phyloP scores from a whole-genome alignment of 2,797 vertebrate species.

The Protosalanx chinensis region DNA sequence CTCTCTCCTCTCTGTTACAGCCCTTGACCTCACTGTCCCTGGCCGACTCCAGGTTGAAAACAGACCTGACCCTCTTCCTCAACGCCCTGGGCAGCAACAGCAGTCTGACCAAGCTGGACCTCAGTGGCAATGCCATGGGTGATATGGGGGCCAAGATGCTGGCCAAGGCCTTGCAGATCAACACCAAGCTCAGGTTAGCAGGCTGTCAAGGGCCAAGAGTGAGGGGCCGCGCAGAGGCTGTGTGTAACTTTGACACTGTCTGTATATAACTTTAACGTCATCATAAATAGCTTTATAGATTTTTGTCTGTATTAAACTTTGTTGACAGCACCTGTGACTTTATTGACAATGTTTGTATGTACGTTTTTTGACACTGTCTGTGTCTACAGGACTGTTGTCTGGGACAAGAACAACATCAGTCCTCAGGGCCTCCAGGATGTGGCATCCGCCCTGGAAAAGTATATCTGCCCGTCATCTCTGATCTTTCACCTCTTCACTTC shows the following conservation, averaged over 20 bases:
- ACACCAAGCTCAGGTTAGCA: conserved; percentile 91
- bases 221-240: background rate
- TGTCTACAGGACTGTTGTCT: conserved; percentile 84
- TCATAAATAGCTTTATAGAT: too few relatives aligned
- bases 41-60: conserved; percentile 92
- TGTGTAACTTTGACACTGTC: background rate
- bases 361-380: background rate
- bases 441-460: conserved; percentile 94
- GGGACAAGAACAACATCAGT: conserved; percentile 92
- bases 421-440: conserved; percentile 95
- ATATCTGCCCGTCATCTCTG: conserved; percentile 46
- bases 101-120: conserved; percentile 89
- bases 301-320: background rate
- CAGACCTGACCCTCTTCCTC: conserved; percentile 88
- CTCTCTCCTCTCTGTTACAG: conserved; percentile 59
- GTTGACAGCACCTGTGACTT: background rate
- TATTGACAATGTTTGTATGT: background rate
- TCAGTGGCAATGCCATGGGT: conserved; percentile 95
- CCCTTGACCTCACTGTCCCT: conserved; percentile 89
- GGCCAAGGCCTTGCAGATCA: conserved; percentile 96
- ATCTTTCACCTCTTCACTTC: background rate
- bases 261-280: background rate
- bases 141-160: conserved; percentile 98
- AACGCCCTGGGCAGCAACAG: conserved; percentile 94
- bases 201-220: background rate